phyloP scores from a whole-genome alignment of 2,113 vertebrate genomes.

The Callopanchax toddi region DNA sequence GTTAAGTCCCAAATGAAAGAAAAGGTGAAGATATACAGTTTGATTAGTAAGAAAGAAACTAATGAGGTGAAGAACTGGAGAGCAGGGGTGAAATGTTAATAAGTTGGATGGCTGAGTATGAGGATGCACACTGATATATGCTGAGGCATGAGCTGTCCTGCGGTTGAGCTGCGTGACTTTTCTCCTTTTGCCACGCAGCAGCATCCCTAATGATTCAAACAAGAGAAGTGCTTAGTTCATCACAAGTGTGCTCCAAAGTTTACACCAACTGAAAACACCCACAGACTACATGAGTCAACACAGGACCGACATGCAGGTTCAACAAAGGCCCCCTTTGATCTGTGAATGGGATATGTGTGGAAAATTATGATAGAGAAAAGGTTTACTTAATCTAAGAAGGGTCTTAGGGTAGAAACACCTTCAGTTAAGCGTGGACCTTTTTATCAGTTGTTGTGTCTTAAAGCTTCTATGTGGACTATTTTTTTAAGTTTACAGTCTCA shows the following conservation, averaged over 20 bases:
- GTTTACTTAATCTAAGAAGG: too few species aligned
- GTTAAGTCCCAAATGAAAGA: constrained; percentile 30
- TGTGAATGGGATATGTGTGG: too few species aligned
- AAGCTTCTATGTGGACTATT: too few species aligned
- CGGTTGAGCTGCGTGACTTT: constrained; percentile 51
- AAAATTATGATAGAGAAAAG: too few species aligned
- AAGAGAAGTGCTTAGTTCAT: constrained; percentile 69
- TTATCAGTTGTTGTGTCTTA: too few species aligned
- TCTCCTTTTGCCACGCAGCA: constrained; percentile 45
- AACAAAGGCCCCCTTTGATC: constrained; percentile 3
- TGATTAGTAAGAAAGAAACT: constrained; percentile 33
- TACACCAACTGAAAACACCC: constrained; percentile 34
- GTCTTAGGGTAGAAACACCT: background rate
- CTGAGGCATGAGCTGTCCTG: constrained; percentile 55
- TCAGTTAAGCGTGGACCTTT: background rate
- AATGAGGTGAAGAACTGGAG: constrained; percentile 41
- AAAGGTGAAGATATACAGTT: constrained; percentile 26
- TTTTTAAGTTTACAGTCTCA: too few species aligned
- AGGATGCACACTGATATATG: constrained; percentile 50
- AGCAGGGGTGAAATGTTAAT: constrained; percentile 40
- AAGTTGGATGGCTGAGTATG: constrained; percentile 19
- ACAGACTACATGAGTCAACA: constrained; percentile 42
- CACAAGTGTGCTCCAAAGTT: constrained; percentile 57
- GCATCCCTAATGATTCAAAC: constrained; percentile 64
- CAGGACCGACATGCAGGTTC: constrained; percentile 23